Evolutionary conservation across 1,140 invertebrate species (phyloP), one percentile per base, ranked within the genome.

Genomic region (Dreissena rostriformis): DNA sequence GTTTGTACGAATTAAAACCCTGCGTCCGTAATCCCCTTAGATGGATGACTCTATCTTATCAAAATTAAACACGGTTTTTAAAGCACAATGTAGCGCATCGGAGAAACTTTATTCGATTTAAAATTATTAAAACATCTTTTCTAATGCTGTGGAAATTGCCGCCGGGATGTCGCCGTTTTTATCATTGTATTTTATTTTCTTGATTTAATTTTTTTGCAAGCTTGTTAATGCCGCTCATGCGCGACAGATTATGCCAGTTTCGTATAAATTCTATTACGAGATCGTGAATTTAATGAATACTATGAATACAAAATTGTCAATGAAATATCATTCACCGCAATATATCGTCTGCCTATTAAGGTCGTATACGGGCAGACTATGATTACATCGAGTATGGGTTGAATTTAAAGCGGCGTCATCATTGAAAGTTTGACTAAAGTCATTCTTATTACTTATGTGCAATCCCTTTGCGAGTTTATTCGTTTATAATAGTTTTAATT

Each of bases 41-140:
- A 79, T 79, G 29, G 77, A 79, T 79, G 77, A n/a, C 49, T 26
- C 11, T 76, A n/a, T 22, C 14, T 70, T 49, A 24, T 68, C 49
- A 28, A 51, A 26, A 49, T 82, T 55, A 39, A 75, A 15, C 70
- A 29, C 72, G 71, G 55, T 19, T 49, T 57, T 82, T 74, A 82
- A 82, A 74, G 75, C 61, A 74, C 68, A 71, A 81, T 81, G 71
- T 68, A 63, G 52, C 51, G 53, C 22, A 68, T 67, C 55, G 70
- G 71, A 49, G 77, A 81, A 72, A 73, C 65, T 73, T 81, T 66
- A 81, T 81, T 81, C 79, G 79, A 81, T 81, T 73, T 72, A 72
- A 81, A 63, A 81, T 63, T 55, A 12, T 66, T 10, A 28, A 24
- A 55, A 29, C 39, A 65, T 73, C n/a, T 19, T 52, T 53, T 22